A percentile compares a stretch with the other conserved stretches of the same genome.
These are phyloP conservation scores for Brachionus sp. DNA, from an alignment of 1,140 invertebrate species.

Conservation along the genomic window DNA sequence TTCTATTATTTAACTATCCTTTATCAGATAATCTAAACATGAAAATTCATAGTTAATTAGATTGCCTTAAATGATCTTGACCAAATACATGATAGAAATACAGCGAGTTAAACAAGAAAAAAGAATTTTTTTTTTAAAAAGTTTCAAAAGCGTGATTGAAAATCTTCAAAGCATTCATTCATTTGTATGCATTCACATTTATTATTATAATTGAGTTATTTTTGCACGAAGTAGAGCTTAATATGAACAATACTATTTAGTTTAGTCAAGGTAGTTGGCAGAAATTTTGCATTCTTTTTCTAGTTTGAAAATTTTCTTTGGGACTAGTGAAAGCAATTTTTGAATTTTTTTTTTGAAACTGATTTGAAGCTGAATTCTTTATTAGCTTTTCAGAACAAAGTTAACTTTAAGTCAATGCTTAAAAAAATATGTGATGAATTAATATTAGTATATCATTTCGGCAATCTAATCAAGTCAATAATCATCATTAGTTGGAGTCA, in stretches of 20 bases:
- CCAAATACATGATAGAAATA: neutral
- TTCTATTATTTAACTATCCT: constrained; percentile 29
- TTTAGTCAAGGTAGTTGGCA: constrained; percentile 27
- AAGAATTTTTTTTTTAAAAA: constrained; percentile 16
- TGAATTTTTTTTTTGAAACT: neutral
- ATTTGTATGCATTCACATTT: constrained; percentile 33
- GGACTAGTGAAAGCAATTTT: neutral
- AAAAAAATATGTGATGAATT: no score
- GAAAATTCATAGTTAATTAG: neutral
- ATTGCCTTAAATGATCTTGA: neutral
- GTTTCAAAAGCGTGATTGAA: constrained; percentile 28
- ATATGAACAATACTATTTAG: neutral
- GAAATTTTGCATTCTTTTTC: neutral
- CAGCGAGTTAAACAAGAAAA: constrained; percentile 1
- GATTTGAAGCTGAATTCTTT: neutral
- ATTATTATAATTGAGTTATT: constrained; percentile 37
- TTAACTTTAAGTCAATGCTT: no score
- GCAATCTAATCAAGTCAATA: no score
- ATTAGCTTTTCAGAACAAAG: neutral
- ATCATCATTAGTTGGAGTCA: no score
- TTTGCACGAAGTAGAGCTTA: neutral
- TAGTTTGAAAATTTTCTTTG: neutral
- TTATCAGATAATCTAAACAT: constrained; percentile 16
- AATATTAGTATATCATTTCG: no score
- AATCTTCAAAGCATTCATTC: constrained; percentile 13